Evolutionary conservation across 2,888 invertebrate species (phyloP), one percentile per base, ranked within the genome.

Genomic region (Melanostoma mellinum): DNA sequence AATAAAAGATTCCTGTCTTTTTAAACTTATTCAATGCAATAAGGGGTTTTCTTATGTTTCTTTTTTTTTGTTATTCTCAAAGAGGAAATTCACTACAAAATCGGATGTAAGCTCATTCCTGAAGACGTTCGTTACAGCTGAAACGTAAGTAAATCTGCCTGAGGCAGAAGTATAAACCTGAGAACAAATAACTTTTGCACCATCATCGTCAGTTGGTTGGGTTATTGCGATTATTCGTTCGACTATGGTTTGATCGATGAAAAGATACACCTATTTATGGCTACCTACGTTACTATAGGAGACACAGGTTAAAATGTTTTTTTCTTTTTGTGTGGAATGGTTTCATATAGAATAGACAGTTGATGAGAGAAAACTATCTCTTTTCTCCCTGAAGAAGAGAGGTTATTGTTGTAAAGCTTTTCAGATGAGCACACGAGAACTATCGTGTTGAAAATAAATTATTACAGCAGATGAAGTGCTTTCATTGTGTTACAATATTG

Each of bases 171-270:
- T 67, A 8, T 58, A 68, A 68, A 68, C 60, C 56, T 67, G 10
- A 61, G 38, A 35, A 68, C 20, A 5, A 67, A 42, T 44, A 67
- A 67, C 44, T 42, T 53, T 40, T 61, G 42, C 32, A 61, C 40
- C 40, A 40, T 48, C 50, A 58, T 60, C 56, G 50, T 58, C 52
- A 61, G 63, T 38, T 63, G 20, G 46, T 56, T 58, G 56, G 61
- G 65, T 46, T 69, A 61, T 81, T 53, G 42, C 44, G 65, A 60
- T 78, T 65, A 69, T 56, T 63, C 67, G 20, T 75, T 33, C 74
- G 48, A 50, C 50, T 32, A 38, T 3, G 20, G 84, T 84, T 84
- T 84, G 84, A 84, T 84, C 84, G 79, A 84, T 84, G 71, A 67
- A 71, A 55, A 73, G 72, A 67, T 46, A 72, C 80, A 71, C 80